phyloP scores from a whole-genome alignment of 1,140 invertebrate species.

The Aethina tumida region DNA sequence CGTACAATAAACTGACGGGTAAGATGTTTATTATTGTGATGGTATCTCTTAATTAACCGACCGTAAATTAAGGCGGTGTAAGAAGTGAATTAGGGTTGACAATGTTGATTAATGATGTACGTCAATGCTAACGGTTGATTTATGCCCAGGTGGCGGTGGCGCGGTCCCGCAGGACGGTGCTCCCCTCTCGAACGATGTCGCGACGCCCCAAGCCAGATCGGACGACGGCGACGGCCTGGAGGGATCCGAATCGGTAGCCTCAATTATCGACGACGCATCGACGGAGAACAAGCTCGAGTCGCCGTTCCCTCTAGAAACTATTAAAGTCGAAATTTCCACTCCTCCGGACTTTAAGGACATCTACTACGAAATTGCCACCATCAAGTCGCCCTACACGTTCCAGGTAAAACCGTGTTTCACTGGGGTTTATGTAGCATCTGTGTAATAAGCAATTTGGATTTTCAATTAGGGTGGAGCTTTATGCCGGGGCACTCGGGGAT shows the following conservation, averaged over 20 bases:
- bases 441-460: too few relatives aligned
- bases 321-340: slow-evolving; percentile 79
- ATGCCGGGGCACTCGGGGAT: too few relatives aligned
- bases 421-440: too few relatives aligned
- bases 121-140: slow-evolving; percentile 38
- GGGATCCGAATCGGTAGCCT: slow-evolving; percentile 51
- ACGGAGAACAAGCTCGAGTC: slow-evolving; percentile 50
- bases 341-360: slow-evolving; percentile 71
- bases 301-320: slow-evolving; percentile 57
- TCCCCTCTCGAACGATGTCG: slow-evolving; percentile 32
- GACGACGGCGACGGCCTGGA: slow-evolving; percentile 57
- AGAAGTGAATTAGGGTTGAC: too few relatives aligned
- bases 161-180: too few relatives aligned
- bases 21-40: too few relatives aligned
- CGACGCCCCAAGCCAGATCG: slow-evolving; percentile 28
- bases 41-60: too few relatives aligned
- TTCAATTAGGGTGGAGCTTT: too few relatives aligned
- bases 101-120: too few relatives aligned
- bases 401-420: slow-evolving; percentile 50
- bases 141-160: too few relatives aligned
- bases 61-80: too few relatives aligned
- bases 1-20: too few relatives aligned
- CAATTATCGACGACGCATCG: slow-evolving; percentile 48
- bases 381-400: slow-evolving; percentile 80
- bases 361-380: slow-evolving; percentile 80